These are phyloP conservation scores for Propithecus coquereli DNA, from an alignment of 2,113 vertebrate genomes.

Conservation along the genomic window DNA sequence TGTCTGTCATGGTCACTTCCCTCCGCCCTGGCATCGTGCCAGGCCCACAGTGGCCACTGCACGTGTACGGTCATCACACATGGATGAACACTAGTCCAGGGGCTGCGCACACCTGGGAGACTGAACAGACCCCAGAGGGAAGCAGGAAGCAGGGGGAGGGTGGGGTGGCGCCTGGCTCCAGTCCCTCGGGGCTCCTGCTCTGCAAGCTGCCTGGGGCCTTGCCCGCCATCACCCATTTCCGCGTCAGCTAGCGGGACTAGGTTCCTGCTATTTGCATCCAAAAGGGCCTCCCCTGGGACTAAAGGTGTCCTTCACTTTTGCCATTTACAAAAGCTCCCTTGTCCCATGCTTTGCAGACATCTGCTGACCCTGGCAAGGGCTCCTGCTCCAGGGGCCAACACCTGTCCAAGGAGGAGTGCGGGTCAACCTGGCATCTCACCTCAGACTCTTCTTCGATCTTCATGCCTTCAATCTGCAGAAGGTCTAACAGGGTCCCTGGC, in stretches of 20 bases:
- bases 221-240: neutral
- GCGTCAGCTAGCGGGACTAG: too few species aligned
- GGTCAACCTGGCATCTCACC: slow-evolving; percentile 76
- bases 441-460: slow-evolving; percentile 93
- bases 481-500: slow-evolving; percentile 87
- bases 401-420: neutral
- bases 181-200: neutral
- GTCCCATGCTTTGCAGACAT: accelerated
- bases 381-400: neutral
- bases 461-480: slow-evolving; percentile 91
- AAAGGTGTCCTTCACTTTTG: neutral
- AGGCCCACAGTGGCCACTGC: neutral
- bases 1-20: neutral
- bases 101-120: neutral
- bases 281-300: neutral
- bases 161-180: neutral
- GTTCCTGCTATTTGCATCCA: neutral
- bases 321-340: accelerated
- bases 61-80: accelerated
- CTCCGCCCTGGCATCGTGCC: accelerated
- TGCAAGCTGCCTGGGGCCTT: neutral
- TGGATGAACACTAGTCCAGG: too few species aligned
- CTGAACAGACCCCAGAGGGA: neutral
- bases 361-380: accelerated
- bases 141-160: neutral